Base-by-base conservation (phyloP, 1,140 invertebrate genomes). In the Aphaenogaster ashmeadi region DNA sequence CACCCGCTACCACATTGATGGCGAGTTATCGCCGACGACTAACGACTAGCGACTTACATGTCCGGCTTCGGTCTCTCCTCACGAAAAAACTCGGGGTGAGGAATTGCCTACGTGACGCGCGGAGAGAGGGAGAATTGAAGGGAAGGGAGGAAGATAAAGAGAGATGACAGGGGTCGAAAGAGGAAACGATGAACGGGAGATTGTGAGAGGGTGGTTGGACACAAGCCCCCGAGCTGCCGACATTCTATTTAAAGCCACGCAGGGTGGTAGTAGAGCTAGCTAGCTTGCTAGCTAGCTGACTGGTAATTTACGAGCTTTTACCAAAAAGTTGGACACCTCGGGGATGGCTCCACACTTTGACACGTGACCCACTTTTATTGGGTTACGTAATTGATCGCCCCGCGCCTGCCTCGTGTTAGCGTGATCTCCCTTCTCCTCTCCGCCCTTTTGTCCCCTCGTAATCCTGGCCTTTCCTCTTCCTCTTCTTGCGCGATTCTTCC, bases 291-390 rank as follows among this genome's bases (percentile, higher is more conserved):
- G 81, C 81, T 74, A 78, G 87, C 78, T 88, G 88, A 89, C 90
- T 90, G 88, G 92, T 95, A 95, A 95, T 95, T 95, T 95, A 95
- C 94, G 94, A 94, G 94, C 92, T 93, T 93, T 92, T 90, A 92
- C 90, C 88, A 93, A 94, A 93, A 94, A 94, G 92, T 95, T 95
- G 93, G 94, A 94, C 94, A 94, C 93, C 92, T 94, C 92, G 91
- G 92, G 92, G 92, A 94, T 93, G 92, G 92, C 91, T 93, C 92
- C 89, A 93, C 93, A 93, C 93, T 95, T 95, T 95, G 94, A 95
- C 94, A 94, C 92, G 91, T 91, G 94, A 95, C 94, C 94, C 91
- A 95, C 86, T 95, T 95, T 94, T 93, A 94, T 94, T 92, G 88
- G 91, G 91, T 94, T 94, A 94, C 92, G 92, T 94, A 94, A 94